Evolutionary conservation across 2,888 invertebrate genomes (phyloP), one percentile per base, ranked within the genome.

Genomic region (Eumacrocentrus americanus): DNA sequence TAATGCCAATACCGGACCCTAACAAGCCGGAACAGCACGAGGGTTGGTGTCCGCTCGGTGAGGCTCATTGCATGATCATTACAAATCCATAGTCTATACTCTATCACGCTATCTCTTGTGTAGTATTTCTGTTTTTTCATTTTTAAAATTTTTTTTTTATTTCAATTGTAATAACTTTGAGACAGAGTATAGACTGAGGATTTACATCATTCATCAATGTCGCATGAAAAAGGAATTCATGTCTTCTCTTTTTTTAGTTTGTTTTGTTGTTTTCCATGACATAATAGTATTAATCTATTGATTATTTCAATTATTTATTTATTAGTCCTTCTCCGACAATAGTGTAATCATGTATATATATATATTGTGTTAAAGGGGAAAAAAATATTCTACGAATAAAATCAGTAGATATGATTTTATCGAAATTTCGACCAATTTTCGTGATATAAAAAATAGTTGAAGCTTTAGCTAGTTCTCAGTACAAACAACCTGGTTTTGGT

Each of bases 1-100:
- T 79, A 81, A 83, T 92, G 86, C 92, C 91, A 82, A 86, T 91
- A 84, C 91, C 91, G 83, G 89, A 92, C 84, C 91, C 92, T 81
- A 87, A 90, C 83, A 90, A 91, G 84, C 91, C 92, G 81, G 90
- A 90, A 85, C 91, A 92, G 88, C 92, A 92, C 86, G 92, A 92
- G 85, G 90, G 91, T 84, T 91, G 91, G 88, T 92, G 92, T 85
- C 91, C 91, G 82, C 87, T 91, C 84, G 89, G 90, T 90, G 90
- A 90, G 88, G 74, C 70, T 69, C 74, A 73, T 70, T 71, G 72
- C 73, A 73, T 73, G 74, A 72, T 70, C 74, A 71, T 70, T 66
- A 63, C 59, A 56, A 61, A 63, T 68, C 73, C 72, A 63, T 66
- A 69, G 70, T 70, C 70, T 69, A 66, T 68, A 61, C 63, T 55